These are phyloP conservation scores for Epizoanthus scotinus DNA, from an alignment of 92 coral and sea anemone species.

Conservation along the genomic window DNA sequence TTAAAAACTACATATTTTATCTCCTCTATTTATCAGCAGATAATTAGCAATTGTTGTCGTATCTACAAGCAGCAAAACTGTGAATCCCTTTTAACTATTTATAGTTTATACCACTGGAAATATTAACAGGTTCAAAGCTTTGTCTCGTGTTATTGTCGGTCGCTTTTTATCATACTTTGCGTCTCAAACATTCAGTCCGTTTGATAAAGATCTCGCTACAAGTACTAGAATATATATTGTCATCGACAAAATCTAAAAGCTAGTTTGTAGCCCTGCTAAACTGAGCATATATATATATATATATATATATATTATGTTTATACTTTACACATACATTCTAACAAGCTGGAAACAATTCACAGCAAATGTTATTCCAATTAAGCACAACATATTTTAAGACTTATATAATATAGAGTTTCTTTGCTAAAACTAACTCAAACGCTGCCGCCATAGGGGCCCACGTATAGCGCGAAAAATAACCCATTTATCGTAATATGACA, in stretches of 20 bases:
- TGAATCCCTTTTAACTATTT: conserved; percentile 1
- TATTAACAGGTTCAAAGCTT: background rate
- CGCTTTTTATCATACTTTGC: background rate
- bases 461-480: too few species aligned
- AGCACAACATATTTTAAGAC: too few species aligned
- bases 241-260: background rate
- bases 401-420: too few species aligned
- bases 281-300: too few species aligned
- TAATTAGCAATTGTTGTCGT: conserved; percentile 17
- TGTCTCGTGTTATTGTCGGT: background rate
- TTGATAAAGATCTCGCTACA: background rate
- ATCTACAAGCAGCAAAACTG: background rate
- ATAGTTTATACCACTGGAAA: background rate
- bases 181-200: background rate
- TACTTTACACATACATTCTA: too few species aligned
- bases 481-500: too few species aligned
- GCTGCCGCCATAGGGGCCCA: too few species aligned
- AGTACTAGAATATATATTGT: background rate
- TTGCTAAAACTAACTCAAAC: too few species aligned
- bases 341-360: too few species aligned
- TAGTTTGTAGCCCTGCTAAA: background rate
- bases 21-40: conserved; percentile 6
- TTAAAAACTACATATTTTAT: background rate
- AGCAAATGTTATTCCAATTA: too few species aligned
- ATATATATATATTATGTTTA: too few species aligned